A percentile compares a stretch with the other conserved stretches of the same genome.
phyloP scores from a whole-genome alignment of 1,140 invertebrate genomes.

The Drosophila lowei region DNA sequence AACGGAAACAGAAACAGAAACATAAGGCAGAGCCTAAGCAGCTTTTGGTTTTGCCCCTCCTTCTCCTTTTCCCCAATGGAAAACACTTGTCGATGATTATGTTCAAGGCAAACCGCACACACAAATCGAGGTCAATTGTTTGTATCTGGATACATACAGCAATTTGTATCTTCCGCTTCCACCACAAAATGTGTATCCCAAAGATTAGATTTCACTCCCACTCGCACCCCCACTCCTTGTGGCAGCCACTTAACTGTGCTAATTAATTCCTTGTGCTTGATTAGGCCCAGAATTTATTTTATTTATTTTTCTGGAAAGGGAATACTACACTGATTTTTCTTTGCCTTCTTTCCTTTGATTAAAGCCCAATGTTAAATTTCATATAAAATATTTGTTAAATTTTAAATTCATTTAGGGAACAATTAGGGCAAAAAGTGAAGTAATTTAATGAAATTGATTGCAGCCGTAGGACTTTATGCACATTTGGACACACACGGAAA shows the following conservation, averaged over 20 bases:
- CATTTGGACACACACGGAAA: constrained; percentile 23
- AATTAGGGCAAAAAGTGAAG: constrained; percentile 1
- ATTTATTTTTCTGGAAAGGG: constrained; percentile 23
- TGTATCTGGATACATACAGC: constrained; percentile 23
- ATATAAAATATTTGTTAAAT: background rate
- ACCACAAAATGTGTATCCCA: constrained; percentile 11
- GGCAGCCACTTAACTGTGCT: constrained; percentile 45
- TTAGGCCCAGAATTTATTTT: constrained; percentile 14
- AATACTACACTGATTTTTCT: background rate
- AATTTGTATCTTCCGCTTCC: constrained; percentile 24
- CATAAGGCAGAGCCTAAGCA: constrained; percentile 25
- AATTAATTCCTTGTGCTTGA: constrained; percentile 52
- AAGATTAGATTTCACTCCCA: constrained; percentile 39
- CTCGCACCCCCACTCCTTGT: constrained; percentile 1
- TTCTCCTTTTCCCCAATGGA: background rate
- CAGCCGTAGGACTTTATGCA: background rate
- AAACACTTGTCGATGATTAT: constrained; percentile 61
- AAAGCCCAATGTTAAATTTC: constrained; percentile 16
- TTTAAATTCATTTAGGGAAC: constrained; percentile 16
- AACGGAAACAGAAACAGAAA: constrained; percentile 30
- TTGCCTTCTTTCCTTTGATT: constrained; percentile 17
- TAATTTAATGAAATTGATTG: constrained; percentile 35
- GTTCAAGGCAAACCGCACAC: constrained; percentile 59
- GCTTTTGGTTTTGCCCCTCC: constrained; percentile 19
- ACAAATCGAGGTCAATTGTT: constrained; percentile 58